Evolutionary conservation across 2,888 invertebrate genomes (phyloP).

Genomic region (Myopa tessellatipennis): DNA sequence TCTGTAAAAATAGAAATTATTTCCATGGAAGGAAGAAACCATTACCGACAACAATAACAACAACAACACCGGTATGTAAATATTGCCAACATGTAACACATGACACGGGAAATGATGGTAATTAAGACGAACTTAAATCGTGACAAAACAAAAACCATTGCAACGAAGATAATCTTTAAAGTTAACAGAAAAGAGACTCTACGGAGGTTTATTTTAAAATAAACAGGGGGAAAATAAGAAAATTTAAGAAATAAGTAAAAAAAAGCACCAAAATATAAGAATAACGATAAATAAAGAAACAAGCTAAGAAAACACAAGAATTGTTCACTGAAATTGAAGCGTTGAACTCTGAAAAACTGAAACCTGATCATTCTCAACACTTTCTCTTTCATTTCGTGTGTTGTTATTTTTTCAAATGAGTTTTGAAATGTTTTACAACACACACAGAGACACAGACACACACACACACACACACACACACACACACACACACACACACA

Average conservation of each 20-base stretch:
- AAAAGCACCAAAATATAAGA: no score
- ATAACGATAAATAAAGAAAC: no score
- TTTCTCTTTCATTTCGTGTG: slow-evolving; percentile 34
- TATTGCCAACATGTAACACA: slow-evolving; percentile 11
- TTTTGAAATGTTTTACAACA: neutral
- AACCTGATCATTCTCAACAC: slow-evolving; percentile 28
- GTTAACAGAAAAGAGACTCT: no score
- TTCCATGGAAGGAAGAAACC: neutral
- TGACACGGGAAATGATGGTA: neutral
- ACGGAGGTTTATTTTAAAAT: no score
- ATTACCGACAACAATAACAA: neutral
- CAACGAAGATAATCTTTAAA: no score
- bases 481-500: neutral
- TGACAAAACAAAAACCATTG: neutral
- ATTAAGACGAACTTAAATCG: neutral
- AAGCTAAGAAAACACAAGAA: no score
- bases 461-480: neutral
- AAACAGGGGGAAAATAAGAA: no score
- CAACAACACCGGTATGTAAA: neutral
- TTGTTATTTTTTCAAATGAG: neutral
- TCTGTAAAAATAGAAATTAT: neutral
- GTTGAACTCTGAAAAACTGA: no score
- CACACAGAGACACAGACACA: no score
- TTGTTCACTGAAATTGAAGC: no score
- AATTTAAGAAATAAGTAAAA: no score